These are phyloP conservation scores for Tetramorium parvispinum DNA, from an alignment of 1,140 invertebrate species.

Conservation along the genomic window DNA sequence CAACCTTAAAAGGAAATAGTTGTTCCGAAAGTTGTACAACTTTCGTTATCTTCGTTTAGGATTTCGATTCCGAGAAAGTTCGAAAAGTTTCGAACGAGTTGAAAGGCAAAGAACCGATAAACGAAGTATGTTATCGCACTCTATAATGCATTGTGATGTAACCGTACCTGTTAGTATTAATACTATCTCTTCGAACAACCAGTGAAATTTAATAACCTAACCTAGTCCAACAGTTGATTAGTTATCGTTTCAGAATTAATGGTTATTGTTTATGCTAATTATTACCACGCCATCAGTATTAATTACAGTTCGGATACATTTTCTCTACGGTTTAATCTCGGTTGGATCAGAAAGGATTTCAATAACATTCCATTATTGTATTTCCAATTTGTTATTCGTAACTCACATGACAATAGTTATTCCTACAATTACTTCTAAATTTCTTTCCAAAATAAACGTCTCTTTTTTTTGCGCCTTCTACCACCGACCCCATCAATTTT, in stretches of 20 bases:
- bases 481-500: neutral
- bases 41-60: constrained; percentile 52
- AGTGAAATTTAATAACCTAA: constrained; percentile 15
- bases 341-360: neutral
- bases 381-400: neutral
- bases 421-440: constrained; percentile 1
- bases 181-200: neutral
- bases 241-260: constrained; percentile 15
- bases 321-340: constrained; percentile 34
- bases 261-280: constrained; percentile 32
- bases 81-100: constrained; percentile 28
- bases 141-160: neutral
- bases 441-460: neutral
- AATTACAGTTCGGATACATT: constrained; percentile 33
- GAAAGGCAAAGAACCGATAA: constrained; percentile 22
- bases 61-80: constrained; percentile 43
- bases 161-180: neutral
- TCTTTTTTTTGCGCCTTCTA: neutral
- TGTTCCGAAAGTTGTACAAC: constrained; percentile 32
- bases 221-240: neutral
- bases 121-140: neutral
- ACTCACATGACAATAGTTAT: neutral
- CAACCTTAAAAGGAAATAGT: constrained; percentile 40
- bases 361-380: constrained; percentile 1
- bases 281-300: neutral